Percentiles rank a stretch among this genome's conserved stretches.
phyloP scores from a whole-genome alignment of 1,140 invertebrate genomes.

The Helicoverpa armigera region DNA sequence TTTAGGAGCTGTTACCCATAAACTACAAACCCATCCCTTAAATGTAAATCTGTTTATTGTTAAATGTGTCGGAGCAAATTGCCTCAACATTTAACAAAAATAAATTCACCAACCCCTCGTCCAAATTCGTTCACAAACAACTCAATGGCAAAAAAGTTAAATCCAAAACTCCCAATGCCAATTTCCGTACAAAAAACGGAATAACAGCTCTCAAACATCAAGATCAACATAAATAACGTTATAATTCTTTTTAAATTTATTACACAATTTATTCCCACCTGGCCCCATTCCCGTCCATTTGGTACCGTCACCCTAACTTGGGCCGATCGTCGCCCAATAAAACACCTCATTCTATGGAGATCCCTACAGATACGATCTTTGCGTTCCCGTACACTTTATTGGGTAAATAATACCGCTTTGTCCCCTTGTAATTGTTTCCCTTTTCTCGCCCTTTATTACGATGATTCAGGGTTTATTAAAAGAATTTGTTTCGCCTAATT shows the following conservation, averaged over 20 bases:
- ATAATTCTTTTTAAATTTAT: constrained; percentile 52
- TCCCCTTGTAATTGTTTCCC: constrained; percentile 69
- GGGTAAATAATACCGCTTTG: constrained; percentile 67
- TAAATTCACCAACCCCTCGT: constrained; percentile 9
- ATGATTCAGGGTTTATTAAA: constrained; percentile 62
- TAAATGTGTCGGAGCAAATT: neutral
- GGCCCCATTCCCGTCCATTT: constrained; percentile 48
- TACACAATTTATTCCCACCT: constrained; percentile 56
- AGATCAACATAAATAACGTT: constrained; percentile 44
- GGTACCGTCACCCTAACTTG: constrained; percentile 42
- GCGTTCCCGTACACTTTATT: constrained; percentile 63
- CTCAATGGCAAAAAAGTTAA: constrained; percentile 23
- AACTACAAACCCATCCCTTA: neutral
- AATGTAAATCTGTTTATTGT: neutral
- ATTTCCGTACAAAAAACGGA: constrained; percentile 30
- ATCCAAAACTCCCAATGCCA: constrained; percentile 13
- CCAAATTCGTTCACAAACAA: constrained; percentile 12
- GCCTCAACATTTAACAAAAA: neutral
- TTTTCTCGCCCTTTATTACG: constrained; percentile 63
- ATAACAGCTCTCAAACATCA: constrained; percentile 38
- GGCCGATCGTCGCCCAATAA: constrained; percentile 65
- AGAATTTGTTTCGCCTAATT: constrained; percentile 50
- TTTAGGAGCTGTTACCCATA: neutral
- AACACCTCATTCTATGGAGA: constrained; percentile 68
- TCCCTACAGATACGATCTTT: constrained; percentile 66